Conservation (phyloP, 2,113 vertebrate genomes). For the Geothlypis trichas region DNA sequence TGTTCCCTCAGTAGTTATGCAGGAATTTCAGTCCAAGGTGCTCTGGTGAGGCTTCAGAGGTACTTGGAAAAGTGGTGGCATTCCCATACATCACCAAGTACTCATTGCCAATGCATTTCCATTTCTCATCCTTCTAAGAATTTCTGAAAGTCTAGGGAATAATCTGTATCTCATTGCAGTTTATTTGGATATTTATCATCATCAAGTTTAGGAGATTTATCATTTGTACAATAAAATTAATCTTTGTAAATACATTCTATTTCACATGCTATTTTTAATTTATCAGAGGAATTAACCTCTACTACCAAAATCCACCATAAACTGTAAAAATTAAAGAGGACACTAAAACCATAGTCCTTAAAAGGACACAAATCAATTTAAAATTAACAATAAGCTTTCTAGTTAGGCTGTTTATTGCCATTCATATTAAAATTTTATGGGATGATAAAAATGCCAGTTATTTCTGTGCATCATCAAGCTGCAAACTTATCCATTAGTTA, state of each 20-base stretch:
- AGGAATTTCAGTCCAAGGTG: not conserved
- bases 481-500: not conserved
- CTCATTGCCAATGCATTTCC: not conserved
- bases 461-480: not conserved
- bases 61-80: not conserved
- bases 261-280: not conserved
- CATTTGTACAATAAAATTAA: not conserved
- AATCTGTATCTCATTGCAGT: not conserved
- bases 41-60: not conserved
- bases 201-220: not conserved
- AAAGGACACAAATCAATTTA: slow-evolving; percentile 1
- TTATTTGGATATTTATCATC: not conserved
- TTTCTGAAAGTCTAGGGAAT: not conserved
- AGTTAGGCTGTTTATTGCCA: not conserved
- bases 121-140: not conserved
- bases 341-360: not conserved
- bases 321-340: slow-evolving; percentile 9
- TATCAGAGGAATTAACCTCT: slow-evolving; percentile 31
- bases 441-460: not conserved
- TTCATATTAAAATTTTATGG: not conserved
- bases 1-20: not conserved
- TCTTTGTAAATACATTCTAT: not conserved
- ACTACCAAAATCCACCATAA: not conserved
- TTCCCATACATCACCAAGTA: not conserved
- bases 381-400: slow-evolving; percentile 18